Percentiles rank a stretch among this genome's conserved stretches.
These are phyloP conservation scores for Misgurnus mizolepis DNA, from an alignment of 2,113 vertebrate species.

Conservation along the genomic window DNA sequence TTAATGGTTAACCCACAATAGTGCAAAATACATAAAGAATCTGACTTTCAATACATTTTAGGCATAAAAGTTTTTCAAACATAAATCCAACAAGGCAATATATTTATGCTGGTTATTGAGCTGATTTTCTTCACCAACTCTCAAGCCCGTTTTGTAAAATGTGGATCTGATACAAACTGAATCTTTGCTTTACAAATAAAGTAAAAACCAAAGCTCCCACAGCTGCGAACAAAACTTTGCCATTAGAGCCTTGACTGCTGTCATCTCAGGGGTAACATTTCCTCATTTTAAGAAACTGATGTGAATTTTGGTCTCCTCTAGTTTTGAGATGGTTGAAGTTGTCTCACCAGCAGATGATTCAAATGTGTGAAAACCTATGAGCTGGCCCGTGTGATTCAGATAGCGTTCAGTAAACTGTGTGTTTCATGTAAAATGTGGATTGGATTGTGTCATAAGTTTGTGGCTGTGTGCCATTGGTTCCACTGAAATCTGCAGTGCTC, in stretches of 20 bases:
- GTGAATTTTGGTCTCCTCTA: not conserved
- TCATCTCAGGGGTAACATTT: constrained; percentile 54
- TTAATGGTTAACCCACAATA: not conserved
- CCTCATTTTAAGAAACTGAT: constrained; percentile 21
- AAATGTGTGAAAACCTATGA: not conserved
- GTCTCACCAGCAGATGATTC: constrained; percentile 15
- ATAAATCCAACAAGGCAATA: not conserved
- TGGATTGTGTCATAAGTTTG: constrained; percentile 11
- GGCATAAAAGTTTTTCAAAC: not conserved
- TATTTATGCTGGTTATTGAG: not conserved
- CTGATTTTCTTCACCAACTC: not conserved
- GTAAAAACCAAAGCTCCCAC: constrained; percentile 54
- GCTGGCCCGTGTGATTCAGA: not conserved
- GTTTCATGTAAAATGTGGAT: constrained; percentile 40
- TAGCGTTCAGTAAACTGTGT: not conserved
- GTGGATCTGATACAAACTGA: not conserved
- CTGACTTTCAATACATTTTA: not conserved
- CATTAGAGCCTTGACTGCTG: constrained; percentile 24
- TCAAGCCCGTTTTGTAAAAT: not conserved
- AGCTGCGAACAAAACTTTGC: constrained; percentile 39
- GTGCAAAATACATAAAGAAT: not conserved
- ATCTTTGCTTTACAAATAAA: not conserved
- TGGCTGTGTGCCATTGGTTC: constrained; percentile 37
- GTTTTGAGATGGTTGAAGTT: not conserved
- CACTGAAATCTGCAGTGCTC: constrained; percentile 23